Base-by-base conservation (phyloP, 2,888 invertebrate species). In the Ceramica pisi region DNA sequence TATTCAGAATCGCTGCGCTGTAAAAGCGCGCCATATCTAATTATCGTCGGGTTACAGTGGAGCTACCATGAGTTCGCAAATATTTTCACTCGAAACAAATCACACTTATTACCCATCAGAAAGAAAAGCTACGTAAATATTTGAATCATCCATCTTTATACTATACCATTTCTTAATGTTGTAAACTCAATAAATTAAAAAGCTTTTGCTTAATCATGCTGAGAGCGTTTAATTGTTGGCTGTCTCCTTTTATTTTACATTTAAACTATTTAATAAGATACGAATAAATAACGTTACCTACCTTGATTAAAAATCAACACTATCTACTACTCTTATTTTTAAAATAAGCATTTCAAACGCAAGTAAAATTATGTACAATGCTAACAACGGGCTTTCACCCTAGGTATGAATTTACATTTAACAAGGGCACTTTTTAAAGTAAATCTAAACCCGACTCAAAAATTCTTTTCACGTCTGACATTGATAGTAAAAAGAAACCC, bases 21-120 rank as follows among this genome's bases (percentile, higher is more conserved):
- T 95, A 95, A 95, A 95, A 95, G 95, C 95, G 92, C 94, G 95
- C 94, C 94, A 91, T 94, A 95, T 95, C 95, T 95, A 95, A 95
- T 95, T 95, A 95, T 93, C 91, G 91, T 94, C 90, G 93, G 91
- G 91, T 91, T 92, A 91, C 92, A 89, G 87, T 75, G 86, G 87
- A 88, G 88, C 84, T 91, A 92, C 90, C 85, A 89, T 88, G 86
- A 89, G 89, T 87, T 86, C 88, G 86, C 87, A 87, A 91, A 90
- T 88, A 87, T 88, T 89, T 85, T 80, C 75, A 82, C 82, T 84
- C 86, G 77, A 87, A 85, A 87, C 86, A 87, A 86, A 85, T 84
- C 82, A 64, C 71, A 71, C 76, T 87, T 89, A 90, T 90, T 90
- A 88, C 83, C 81, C 65, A 67, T 67, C 55, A 57, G 51, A 72